phyloP scores from a whole-genome alignment of 2,113 vertebrate species.

The Hemibagrus wyckioides region DNA sequence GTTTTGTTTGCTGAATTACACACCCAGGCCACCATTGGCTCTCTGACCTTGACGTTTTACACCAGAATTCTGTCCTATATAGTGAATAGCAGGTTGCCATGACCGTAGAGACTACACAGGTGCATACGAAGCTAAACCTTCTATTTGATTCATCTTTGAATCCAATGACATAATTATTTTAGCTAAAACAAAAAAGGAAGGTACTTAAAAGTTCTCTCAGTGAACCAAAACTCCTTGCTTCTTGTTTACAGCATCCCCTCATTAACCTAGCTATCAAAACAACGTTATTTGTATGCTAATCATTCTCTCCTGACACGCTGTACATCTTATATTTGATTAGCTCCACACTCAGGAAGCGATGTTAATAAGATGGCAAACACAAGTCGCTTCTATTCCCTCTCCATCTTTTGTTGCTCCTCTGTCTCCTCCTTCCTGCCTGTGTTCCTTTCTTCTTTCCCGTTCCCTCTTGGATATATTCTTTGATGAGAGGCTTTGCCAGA shows the following conservation, averaged over 20 bases:
- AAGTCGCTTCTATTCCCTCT: conserved; percentile 9
- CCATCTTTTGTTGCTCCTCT: not conserved
- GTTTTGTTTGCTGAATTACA: not conserved
- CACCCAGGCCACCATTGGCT: not conserved
- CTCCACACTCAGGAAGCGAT: not conserved
- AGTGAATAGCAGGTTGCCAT: not conserved
- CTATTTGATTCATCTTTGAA: not conserved
- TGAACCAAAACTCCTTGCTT: not conserved
- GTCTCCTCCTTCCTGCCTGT: not conserved
- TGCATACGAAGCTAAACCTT: not conserved
- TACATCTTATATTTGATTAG: conserved; percentile 12
- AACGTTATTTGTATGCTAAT: conserved; percentile 15
- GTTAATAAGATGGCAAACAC: conserved; percentile 16
- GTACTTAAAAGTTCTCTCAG: not conserved
- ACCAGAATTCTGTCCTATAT: not conserved
- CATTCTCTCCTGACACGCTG: conserved; percentile 1
- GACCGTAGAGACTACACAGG: too few relatives aligned
- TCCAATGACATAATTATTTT: not conserved
- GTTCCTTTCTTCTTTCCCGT: not conserved
- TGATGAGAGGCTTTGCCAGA: conserved; percentile 7
- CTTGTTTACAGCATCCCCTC: not conserved
- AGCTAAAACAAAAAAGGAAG: not conserved
- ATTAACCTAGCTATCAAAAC: not conserved
- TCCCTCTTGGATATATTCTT: not conserved
- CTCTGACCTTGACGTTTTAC: not conserved